Base-by-base conservation (phyloP, 1,140 invertebrate species). In the Drosophila rufa region DNA sequence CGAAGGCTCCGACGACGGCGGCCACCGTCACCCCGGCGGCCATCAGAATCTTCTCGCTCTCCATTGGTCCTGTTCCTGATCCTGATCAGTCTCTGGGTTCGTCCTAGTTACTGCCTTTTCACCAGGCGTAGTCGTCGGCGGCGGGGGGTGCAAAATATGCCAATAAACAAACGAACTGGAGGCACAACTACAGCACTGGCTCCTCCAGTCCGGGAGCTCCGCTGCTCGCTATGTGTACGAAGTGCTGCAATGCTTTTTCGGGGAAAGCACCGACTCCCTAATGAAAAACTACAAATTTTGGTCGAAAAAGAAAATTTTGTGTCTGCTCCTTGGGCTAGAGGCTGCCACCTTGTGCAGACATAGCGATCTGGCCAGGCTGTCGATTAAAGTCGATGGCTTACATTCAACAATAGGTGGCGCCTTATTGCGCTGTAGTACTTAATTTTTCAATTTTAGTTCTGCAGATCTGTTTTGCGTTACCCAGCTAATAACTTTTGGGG, bases 11-110 rank as follows among this genome's bases (percentile, higher is more conserved):
- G 2, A 97, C 95, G 2, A 96, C 96, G 30, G 96, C 94, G 30
- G 96, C 96, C 22, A 96, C 95, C 25, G 96, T 96, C 22, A 96
- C 93, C 12, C 96, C 96, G 51, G 96, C 96, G 62, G 96, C 96
- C 68, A 97, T 93, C 36, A 93, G 81, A 55, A 93, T 92, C 79
- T 93, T 93, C 48, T 93, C 92, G 62, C 91, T 91, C 71, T 93
- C 92, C 92, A 93, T 92, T 33, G n/a, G 8, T 53, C 22, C 22
- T 25, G 22, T 0, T 22, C 33, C 47, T 9, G 33, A n/a, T 61
- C 55, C 38, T 25, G 36, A 12, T 55, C 38, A 25, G 33, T 9
- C 38, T 43, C 57, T 45, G 7, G 27, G 17, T 25, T 11, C 36
- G 17, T 27, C 55, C 22, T 14, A n/a, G 40, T 15, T 45, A n/a